Evolutionary conservation across 2,113 vertebrate genomes (phyloP), one percentile per base, ranked within the genome.

Genomic region (Sakesphorus luctuosus): DNA sequence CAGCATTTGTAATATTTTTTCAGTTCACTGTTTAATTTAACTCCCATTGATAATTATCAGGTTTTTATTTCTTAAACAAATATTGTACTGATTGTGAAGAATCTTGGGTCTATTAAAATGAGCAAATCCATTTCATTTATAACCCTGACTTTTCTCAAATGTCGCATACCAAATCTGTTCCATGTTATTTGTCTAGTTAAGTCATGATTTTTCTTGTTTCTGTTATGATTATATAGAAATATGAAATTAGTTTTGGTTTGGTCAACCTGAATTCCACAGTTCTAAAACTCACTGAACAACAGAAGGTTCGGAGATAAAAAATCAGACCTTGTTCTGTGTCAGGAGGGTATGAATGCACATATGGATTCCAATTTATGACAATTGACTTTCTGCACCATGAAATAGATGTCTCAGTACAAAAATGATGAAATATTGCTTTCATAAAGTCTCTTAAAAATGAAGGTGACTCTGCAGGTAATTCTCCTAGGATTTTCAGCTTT

Each of bases 381-480:
- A 76, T 7, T 91, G 77, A 73, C 31, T 78, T 78, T 69, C 25
- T 66, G 78, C 66, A 90, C 62, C 36, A 62, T 58, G 62, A 82
- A 93, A 53, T 36, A 81, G 40, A 52, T 84, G 28, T 53, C 56
- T 83, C 55, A n/a, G 26, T 59, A 73, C n/a, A 87, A 66, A 95
- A 91, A 84, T 76, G 5, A 69, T 87, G 78, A 83, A 59, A 93
- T 85, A 89, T 59, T 59, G 23, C n/a, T 87, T 91, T 91, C 66
- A 87, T 58, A 63, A 28, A 82, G 31, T 61, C 40, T 96, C 16
- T 65, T 87, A 82, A 93, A 92, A 89, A 82, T 81, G 31, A 90
- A 61, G 58, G 15, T 78, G 40, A 75, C 52, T 81, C 58, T 93
- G 61, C 25, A 55, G 56, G 72, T 49, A 87, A 87, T 93, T 93